Conservation (phyloP, 2,797 vertebrate genomes). For the Garrulus glandarius region DNA sequence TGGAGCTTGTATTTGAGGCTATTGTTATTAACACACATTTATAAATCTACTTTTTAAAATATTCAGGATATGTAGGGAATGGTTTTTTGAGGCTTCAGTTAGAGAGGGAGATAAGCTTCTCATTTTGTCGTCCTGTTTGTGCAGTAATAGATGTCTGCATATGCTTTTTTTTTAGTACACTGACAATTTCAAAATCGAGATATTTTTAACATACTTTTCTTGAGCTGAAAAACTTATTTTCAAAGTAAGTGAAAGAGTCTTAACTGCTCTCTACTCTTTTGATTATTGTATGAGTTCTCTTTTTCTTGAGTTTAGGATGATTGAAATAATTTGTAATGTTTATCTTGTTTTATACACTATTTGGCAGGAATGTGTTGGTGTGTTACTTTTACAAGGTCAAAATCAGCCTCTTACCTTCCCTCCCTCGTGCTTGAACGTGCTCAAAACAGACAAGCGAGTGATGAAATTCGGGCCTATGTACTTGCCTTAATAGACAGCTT, state of each 20-base stretch:
- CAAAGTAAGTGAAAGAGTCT: not conserved
- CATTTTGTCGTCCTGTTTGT: not conserved
- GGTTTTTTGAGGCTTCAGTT: not conserved
- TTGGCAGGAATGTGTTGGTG: not conserved
- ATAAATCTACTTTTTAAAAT: not conserved
- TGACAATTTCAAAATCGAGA: not conserved
- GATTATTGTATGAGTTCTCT: not conserved
- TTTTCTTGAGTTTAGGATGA: not conserved
- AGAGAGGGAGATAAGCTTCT: not conserved
- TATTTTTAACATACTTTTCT: not conserved
- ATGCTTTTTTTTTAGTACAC: not conserved
- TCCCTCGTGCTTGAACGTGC: fast-evolving
- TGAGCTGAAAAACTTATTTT: not conserved
- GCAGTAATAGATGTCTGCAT: not conserved
- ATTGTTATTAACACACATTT: not conserved
- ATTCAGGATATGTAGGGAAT: not conserved
- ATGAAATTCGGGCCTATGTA: not conserved
- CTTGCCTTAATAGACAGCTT: not conserved
- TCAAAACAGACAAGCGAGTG: not conserved
- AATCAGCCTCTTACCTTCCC: not conserved
- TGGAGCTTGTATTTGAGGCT: not conserved
- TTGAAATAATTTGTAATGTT: not conserved
- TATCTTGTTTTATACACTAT: not conserved
- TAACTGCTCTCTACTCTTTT: not conserved
- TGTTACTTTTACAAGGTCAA: not conserved